phyloP scores from a whole-genome alignment of 2,888 invertebrate genomes.

The Lamellibrachia satsuma region DNA sequence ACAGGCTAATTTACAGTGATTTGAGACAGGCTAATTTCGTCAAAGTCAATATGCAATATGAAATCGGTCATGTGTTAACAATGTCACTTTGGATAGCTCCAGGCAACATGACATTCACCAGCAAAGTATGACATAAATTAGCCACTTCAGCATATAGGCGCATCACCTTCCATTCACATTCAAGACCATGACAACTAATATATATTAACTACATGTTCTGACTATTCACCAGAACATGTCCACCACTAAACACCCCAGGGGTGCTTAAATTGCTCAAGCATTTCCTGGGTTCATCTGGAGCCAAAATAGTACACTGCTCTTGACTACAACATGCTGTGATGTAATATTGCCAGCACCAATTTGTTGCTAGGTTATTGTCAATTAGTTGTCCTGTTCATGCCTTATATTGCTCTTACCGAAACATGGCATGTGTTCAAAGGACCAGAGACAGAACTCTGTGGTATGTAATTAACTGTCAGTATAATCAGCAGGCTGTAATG shows the following conservation, averaged over 20 bases:
- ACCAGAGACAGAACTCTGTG: not conserved
- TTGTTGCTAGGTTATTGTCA: constrained; percentile 7
- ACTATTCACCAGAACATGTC: not conserved
- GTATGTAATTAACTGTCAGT: not conserved
- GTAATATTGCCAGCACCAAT: not conserved
- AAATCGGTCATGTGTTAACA: not conserved
- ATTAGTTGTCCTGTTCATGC: not conserved
- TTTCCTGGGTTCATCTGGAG: not conserved
- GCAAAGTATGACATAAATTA: constrained; percentile 6
- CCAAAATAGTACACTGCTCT: not conserved
- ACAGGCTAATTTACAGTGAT: not conserved
- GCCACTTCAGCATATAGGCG: not conserved
- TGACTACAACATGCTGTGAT: not conserved
- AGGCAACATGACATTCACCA: not conserved
- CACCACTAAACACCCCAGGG: not conserved
- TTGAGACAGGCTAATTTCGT: not conserved
- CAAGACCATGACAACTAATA: not conserved
- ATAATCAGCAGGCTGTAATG: not conserved
- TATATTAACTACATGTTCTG: not conserved
- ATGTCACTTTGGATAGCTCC: not conserved
- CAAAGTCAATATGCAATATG: not conserved
- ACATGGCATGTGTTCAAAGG: not conserved
- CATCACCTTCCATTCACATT: not conserved
- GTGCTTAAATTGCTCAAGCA: not conserved
- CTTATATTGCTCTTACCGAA: not conserved